A percentile compares a stretch with the other conserved stretches of the same genome.
phyloP scores from a whole-genome alignment of 2,113 vertebrate species.

The Hippopotamus amphibius region DNA sequence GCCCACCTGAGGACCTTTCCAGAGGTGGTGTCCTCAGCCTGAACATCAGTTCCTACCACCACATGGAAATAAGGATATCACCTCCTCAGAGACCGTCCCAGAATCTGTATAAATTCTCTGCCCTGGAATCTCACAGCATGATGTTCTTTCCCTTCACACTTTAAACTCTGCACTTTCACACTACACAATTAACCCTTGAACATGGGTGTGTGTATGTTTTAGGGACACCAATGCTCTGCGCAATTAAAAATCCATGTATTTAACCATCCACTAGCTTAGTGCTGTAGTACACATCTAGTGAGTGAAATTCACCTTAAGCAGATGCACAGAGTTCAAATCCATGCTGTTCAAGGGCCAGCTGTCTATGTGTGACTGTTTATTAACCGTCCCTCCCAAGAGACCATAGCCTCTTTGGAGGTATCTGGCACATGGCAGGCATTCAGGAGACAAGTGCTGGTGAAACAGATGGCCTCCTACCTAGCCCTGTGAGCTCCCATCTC shows the following conservation, averaged over 20 bases:
- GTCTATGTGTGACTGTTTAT: not conserved
- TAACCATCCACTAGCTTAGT: not conserved
- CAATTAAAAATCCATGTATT: not conserved
- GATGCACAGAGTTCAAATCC: not conserved
- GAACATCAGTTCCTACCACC: not conserved
- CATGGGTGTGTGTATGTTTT: not conserved
- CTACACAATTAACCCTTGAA: not conserved
- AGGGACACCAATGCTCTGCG: not conserved
- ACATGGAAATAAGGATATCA: not conserved
- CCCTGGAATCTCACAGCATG: accelerated
- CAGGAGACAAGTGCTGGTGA: not conserved
- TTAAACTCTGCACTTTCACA: not conserved
- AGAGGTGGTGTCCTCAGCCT: not conserved
- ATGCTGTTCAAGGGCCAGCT: not conserved
- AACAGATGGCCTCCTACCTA: not conserved
- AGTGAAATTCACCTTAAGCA: not conserved
- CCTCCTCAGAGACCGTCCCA: not conserved
- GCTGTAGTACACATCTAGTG: not conserved
- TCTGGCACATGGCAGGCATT: not conserved
- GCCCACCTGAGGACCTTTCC: not conserved
- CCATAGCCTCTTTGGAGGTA: not conserved
- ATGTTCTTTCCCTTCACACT: not conserved
- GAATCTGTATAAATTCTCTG: not conserved
- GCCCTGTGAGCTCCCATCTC: not conserved
- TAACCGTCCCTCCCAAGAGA: not conserved